A percentile compares a stretch with the other conserved stretches of the same genome.
phyloP scores from a whole-genome alignment of 37 sponge, comb jelly and placozoan species.

The Diacarnus erythraeanus region DNA sequence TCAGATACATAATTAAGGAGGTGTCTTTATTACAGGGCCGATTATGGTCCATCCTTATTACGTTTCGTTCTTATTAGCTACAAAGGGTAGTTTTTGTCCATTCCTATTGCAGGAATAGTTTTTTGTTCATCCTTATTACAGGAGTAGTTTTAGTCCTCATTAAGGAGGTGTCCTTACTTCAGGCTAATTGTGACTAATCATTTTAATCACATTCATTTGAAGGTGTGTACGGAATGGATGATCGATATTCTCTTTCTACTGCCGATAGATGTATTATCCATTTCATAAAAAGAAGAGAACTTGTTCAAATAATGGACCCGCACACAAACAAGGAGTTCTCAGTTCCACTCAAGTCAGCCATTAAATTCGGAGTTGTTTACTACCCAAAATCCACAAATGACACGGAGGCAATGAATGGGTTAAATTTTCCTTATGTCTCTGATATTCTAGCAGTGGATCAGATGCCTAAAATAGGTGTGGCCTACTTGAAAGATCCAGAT shows the following conservation, averaged over 20 bases:
- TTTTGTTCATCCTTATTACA: no score
- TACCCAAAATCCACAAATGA: conserved; percentile 21
- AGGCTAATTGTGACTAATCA: no score
- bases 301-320: conserved; percentile 16
- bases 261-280: conserved; percentile 37
- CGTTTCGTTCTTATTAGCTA: no score
- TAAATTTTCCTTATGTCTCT: conserved; percentile 7
- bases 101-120: no score
- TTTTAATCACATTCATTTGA: no score
- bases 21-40: no score
- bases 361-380: conserved; percentile 30
- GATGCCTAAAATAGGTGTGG: conserved; percentile 32
- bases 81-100: no score
- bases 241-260: conserved; percentile 23
- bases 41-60: no score
- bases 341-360: conserved; percentile 44
- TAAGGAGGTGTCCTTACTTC: no score
- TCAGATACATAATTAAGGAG: no score
- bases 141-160: no score
- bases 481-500: conserved; percentile 7
- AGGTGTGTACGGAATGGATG: conserved; percentile 18
- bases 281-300: conserved; percentile 16
- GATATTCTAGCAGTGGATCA: conserved; percentile 17
- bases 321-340: conserved; percentile 9
- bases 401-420: conserved; percentile 37